Evolutionary conservation across 2,888 invertebrate genomes (phyloP).

Genomic region (Iphiclides podalirius): DNA sequence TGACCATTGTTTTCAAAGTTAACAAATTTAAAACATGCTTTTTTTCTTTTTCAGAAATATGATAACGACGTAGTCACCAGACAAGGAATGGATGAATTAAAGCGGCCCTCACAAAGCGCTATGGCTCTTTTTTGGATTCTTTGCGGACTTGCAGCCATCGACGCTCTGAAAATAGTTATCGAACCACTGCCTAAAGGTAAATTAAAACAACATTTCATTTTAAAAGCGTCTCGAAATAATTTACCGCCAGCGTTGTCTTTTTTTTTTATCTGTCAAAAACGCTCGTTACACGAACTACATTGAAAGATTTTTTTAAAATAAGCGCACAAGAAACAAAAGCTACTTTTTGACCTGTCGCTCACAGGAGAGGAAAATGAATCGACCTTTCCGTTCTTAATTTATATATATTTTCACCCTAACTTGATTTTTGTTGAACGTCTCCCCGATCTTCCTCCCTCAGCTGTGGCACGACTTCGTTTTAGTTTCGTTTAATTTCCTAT

Average conservation of each 20-base stretch:
- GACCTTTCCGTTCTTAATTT: slow-evolving; percentile 59
- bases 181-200: slow-evolving; percentile 77
- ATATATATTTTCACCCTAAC: slow-evolving; percentile 45
- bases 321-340: slow-evolving; percentile 40
- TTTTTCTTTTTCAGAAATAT: slow-evolving; percentile 50
- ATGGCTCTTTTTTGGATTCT: slow-evolving; percentile 63
- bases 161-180: slow-evolving; percentile 71
- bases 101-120: slow-evolving; percentile 39
- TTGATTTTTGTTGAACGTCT: slow-evolving; percentile 36
- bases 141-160: slow-evolving; percentile 51
- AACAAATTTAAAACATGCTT: too few species aligned
- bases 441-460: slow-evolving; percentile 59
- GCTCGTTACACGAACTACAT: slow-evolving; percentile 36
- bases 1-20: too few species aligned
- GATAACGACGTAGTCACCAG: slow-evolving; percentile 43
- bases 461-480: slow-evolving; percentile 67
- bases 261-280: slow-evolving; percentile 32
- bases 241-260: slow-evolving; percentile 31
- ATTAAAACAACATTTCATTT: slow-evolving; percentile 29
- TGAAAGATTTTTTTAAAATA: slow-evolving; percentile 29
- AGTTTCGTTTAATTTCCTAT: slow-evolving; percentile 78
- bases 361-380: slow-evolving; percentile 63
- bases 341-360: slow-evolving; percentile 59
- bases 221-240: slow-evolving; percentile 28
- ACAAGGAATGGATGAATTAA: slow-evolving; percentile 49